Percentiles rank a stretch among this genome's conserved stretches.
These are phyloP conservation scores for Plagodis pulveraria DNA, from an alignment of 2,888 invertebrate genomes.

Conservation along the genomic window DNA sequence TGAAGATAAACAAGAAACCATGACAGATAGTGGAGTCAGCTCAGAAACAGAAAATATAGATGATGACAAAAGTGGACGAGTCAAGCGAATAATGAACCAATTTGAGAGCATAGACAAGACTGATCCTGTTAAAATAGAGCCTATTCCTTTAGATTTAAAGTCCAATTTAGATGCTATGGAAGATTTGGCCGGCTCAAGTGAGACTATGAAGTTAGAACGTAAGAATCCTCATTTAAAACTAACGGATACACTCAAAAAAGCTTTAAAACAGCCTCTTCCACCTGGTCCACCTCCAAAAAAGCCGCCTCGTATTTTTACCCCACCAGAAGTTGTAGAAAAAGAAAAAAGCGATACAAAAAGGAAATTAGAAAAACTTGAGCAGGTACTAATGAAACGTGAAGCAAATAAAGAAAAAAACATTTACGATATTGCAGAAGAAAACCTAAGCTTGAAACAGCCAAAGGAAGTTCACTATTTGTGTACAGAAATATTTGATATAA, in stretches of 20 bases:
- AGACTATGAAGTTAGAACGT: constrained; percentile 72
- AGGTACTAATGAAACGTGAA: constrained; percentile 81
- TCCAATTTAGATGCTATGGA: constrained; percentile 66
- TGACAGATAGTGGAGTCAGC: constrained; percentile 81
- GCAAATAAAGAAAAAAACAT: constrained; percentile 57
- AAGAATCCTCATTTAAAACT: constrained; percentile 75
- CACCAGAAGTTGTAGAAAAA: constrained; percentile 50
- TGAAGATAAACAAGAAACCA: constrained; percentile 67
- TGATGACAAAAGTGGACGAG: constrained; percentile 64
- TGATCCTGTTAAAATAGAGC: constrained; percentile 33
- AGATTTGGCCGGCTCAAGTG: constrained; percentile 67
- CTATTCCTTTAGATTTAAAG: constrained; percentile 20
- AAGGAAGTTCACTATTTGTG: constrained; percentile 81
- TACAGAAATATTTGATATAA: constrained; percentile 77
- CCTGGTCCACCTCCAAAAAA: constrained; percentile 90
- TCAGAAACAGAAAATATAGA: constrained; percentile 80
- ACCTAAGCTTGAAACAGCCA: constrained; percentile 56
- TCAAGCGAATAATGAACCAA: constrained; percentile 59
- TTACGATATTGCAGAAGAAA: constrained; percentile 43
- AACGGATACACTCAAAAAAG: constrained; percentile 87
- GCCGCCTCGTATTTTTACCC: constrained; percentile 88
- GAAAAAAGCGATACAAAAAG: constrained; percentile 83
- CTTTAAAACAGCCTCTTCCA: constrained; percentile 88
- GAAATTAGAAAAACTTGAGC: constrained; percentile 87
- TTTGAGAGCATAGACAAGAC: constrained; percentile 49